Percentiles rank a stretch among this genome's conserved stretches.
Conservation (phyloP, 1,140 invertebrate species). For the Macrobrachium nipponense region DNA sequence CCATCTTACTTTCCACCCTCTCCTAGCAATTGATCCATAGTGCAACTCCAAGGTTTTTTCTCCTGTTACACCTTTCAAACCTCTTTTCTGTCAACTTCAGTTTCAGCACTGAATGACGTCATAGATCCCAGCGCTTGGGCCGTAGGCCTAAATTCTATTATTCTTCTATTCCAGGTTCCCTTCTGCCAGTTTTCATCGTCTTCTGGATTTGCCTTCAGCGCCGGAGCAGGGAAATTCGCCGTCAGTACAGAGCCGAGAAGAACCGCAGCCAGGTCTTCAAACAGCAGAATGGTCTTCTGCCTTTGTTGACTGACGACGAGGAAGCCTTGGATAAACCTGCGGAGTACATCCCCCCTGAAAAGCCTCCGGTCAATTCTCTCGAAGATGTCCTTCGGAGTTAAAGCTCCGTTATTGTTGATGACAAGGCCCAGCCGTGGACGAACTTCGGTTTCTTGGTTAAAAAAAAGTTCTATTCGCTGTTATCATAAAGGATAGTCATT, state of each 20-base stretch:
- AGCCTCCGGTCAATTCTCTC: too few species aligned
- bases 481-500: too few species aligned
- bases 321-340: not conserved
- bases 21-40: too few species aligned
- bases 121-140: not conserved
- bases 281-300: not conserved
- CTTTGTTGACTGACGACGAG: not conserved
- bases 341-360: too few species aligned
- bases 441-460: too few species aligned
- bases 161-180: not conserved
- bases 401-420: too few species aligned
- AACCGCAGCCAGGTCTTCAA: constrained; percentile 12
- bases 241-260: constrained; percentile 16
- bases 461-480: too few species aligned
- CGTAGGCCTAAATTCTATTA: not conserved
- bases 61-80: not conserved
- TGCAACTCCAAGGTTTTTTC: too few species aligned
- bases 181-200: constrained; percentile 16
- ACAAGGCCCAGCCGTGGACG: too few species aligned
- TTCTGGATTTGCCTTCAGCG: constrained; percentile 9
- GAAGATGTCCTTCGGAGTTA: too few species aligned
- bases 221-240: not conserved
- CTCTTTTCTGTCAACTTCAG: not conserved
- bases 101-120: not conserved
- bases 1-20: too few species aligned